These are phyloP conservation scores for Chroicocephalus ridibundus DNA, from an alignment of 2,113 vertebrate genomes.

Conservation along the genomic window DNA sequence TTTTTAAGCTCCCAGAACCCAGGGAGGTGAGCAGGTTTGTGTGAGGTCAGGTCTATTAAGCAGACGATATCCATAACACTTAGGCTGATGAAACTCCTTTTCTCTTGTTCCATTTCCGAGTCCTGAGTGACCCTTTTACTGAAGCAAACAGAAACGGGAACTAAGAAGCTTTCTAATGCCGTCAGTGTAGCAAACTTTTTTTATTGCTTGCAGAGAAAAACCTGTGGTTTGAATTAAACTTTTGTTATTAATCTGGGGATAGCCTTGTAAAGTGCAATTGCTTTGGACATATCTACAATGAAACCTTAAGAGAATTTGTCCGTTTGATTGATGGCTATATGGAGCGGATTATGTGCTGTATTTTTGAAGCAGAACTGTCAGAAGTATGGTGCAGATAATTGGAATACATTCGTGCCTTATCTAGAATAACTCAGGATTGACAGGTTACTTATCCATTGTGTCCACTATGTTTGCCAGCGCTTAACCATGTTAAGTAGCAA, in stretches of 20 bases:
- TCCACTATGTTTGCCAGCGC: background rate
- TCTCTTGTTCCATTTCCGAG: background rate
- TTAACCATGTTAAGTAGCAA: background rate
- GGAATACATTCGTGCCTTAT: background rate
- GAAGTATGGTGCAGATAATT: slow-evolving; percentile 1
- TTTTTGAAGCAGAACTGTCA: background rate
- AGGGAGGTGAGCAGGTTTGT: slow-evolving; percentile 5
- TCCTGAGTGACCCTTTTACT: background rate
- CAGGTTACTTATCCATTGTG: background rate
- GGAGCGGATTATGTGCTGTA: background rate
- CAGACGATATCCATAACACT: background rate
- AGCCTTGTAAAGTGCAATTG: background rate
- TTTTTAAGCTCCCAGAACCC: slow-evolving; percentile 1
- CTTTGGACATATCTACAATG: background rate
- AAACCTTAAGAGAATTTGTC: background rate
- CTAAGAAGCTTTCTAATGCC: background rate
- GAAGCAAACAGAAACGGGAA: background rate
- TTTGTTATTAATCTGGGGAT: background rate
- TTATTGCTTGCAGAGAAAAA: background rate
- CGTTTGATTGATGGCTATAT: background rate
- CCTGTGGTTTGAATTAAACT: background rate
- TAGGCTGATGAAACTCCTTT: slow-evolving; percentile 19
- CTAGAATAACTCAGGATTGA: background rate
- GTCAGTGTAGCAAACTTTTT: background rate
- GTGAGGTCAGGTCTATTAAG: slow-evolving; percentile 6